These are phyloP conservation scores for Armadillidium nasatum DNA, from an alignment of 1,140 invertebrate genomes.

Conservation along the genomic window DNA sequence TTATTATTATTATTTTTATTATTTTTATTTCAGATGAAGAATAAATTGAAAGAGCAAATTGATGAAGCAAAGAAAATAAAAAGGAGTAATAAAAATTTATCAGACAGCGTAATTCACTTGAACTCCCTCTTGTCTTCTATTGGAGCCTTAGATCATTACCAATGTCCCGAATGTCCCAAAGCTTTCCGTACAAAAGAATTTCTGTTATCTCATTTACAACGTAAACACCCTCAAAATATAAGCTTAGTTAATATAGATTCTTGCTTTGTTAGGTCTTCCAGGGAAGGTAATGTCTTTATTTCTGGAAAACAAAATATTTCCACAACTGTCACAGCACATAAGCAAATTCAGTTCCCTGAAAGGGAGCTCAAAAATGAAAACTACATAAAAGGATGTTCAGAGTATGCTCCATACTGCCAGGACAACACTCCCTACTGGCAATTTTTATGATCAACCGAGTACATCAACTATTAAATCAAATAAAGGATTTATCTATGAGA, in stretches of 20 bases:
- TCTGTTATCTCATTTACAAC: slow-evolving; percentile 30
- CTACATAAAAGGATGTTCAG: too few relatives aligned
- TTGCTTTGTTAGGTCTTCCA: too few relatives aligned
- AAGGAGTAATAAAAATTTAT: slow-evolving; percentile 29
- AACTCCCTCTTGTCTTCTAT: slow-evolving; percentile 33
- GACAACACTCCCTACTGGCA: not conserved
- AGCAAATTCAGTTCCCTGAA: too few relatives aligned
- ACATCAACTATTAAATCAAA: not conserved
- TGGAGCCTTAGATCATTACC: slow-evolving; percentile 31
- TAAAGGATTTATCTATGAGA: not conserved
- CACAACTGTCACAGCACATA: too few relatives aligned
- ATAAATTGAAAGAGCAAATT: slow-evolving; percentile 30
- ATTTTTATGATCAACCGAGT: not conserved
- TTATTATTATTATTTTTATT: not conserved
- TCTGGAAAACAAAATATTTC: too few relatives aligned
- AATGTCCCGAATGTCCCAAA: slow-evolving; percentile 30
- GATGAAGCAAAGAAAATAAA: slow-evolving; percentile 36
- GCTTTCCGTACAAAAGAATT: slow-evolving; percentile 29
- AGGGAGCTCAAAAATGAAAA: too few relatives aligned
- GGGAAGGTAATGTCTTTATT: too few relatives aligned
- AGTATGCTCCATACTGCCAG: not conserved
- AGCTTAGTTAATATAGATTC: not conserved
- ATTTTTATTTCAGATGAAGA: slow-evolving; percentile 26
- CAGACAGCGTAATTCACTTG: slow-evolving; percentile 33
- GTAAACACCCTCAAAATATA: slow-evolving; percentile 33